Evolutionary conservation across 1,140 invertebrate genomes (phyloP).

Genomic region (Chironomus tepperi): DNA sequence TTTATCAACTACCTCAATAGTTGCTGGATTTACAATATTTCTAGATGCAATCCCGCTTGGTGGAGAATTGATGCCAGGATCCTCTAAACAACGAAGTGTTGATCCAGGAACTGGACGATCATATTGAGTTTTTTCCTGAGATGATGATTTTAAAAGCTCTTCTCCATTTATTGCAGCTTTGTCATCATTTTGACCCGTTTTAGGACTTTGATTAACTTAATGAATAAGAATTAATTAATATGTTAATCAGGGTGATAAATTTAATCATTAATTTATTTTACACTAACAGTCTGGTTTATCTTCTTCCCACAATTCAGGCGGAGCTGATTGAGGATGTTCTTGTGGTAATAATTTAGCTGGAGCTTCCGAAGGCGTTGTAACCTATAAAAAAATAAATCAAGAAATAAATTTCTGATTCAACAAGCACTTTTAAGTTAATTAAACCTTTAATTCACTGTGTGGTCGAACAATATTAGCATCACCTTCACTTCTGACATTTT

Average conservation of each 20-base stretch:
- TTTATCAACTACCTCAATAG: constrained; percentile 70
- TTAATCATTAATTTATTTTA: constrained; percentile 26
- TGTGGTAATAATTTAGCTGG: constrained; percentile 40
- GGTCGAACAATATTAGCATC: constrained; percentile 47
- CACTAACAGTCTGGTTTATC: constrained; percentile 37
- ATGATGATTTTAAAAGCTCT: not conserved
- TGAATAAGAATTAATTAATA: no score
- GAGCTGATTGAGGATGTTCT: constrained; percentile 52
- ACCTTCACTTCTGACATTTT: constrained; percentile 79
- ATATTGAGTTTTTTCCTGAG: constrained; percentile 28
- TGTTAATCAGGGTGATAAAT: no score
- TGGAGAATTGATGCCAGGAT: constrained; percentile 44
- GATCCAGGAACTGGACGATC: constrained; percentile 43
- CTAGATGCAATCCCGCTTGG: constrained; percentile 38
- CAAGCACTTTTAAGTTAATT: no score
- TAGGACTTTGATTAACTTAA: not conserved
- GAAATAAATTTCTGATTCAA: no score
- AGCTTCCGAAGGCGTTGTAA: constrained; percentile 52
- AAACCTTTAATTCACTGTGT: constrained; percentile 56
- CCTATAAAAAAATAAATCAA: no score
- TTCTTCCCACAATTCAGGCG: constrained; percentile 51
- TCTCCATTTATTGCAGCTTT: not conserved
- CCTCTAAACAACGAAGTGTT: constrained; percentile 45
- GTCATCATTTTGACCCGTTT: not conserved
- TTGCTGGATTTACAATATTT: constrained; percentile 41